Percentiles rank a stretch among this genome's conserved stretches.
phyloP scores from a whole-genome alignment of 2,113 vertebrate genomes.

The Indicator indicator region DNA sequence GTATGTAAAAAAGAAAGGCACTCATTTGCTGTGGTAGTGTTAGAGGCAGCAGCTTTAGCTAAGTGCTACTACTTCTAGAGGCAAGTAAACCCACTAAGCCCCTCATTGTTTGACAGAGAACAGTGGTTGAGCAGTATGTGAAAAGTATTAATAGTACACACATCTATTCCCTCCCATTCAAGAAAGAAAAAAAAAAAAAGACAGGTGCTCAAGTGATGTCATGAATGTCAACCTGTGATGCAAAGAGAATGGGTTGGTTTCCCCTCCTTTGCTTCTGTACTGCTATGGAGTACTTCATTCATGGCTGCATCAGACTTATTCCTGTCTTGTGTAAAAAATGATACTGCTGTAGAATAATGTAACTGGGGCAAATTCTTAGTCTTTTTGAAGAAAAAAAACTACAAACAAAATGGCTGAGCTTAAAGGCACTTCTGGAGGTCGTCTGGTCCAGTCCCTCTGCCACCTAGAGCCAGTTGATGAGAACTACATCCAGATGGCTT shows the following conservation, averaged over 20 bases:
- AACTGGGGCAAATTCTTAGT: not conserved
- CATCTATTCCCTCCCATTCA: not conserved
- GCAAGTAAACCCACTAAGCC: not conserved
- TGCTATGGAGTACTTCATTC: not conserved
- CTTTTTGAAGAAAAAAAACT: not conserved
- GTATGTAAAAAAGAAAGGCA: not conserved
- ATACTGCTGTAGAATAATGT: not conserved
- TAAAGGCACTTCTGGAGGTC: not conserved
- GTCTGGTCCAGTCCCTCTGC: no score
- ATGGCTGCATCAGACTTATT: not conserved
- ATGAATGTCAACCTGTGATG: not conserved
- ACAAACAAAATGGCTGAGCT: not conserved
- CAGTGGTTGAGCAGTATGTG: not conserved
- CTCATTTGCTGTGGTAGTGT: not conserved
- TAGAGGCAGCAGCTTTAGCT: not conserved
- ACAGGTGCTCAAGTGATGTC: not conserved
- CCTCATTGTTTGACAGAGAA: not conserved
- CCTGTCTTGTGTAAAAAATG: not conserved
- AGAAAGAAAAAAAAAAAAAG: not conserved
- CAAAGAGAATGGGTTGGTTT: not conserved
- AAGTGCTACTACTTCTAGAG: not conserved
- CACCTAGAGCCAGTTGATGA: rapidly evolving
- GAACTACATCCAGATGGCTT: not conserved
- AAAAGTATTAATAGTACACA: not conserved
- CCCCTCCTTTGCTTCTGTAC: not conserved